phyloP scores from a whole-genome alignment of 2,888 invertebrate species.

The Aleiodes testaceus region DNA sequence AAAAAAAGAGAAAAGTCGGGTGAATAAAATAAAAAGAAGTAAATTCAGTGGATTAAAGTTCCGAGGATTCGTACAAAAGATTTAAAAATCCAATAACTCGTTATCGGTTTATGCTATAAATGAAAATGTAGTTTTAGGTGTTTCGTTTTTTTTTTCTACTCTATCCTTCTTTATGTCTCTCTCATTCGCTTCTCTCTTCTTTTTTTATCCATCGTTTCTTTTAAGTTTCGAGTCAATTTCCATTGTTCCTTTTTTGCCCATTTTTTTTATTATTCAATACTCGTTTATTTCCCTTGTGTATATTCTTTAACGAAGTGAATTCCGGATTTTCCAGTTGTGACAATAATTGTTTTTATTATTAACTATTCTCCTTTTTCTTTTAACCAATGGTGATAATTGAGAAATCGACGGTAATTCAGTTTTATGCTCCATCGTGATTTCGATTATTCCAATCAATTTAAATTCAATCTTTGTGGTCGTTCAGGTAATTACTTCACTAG shows the following conservation, averaged over 20 bases:
- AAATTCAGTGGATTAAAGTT: slow-evolving; percentile 25
- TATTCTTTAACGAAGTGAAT: slow-evolving; percentile 29
- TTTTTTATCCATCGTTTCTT: slow-evolving; percentile 1
- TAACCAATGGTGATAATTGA: too few species aligned
- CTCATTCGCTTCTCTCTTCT: slow-evolving; percentile 39
- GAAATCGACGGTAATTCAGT: too few species aligned
- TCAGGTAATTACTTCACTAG: too few species aligned
- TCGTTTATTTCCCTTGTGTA: slow-evolving; percentile 6
- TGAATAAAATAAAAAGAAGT: not conserved
- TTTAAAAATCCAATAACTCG: slow-evolving; percentile 58
- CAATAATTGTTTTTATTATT: slow-evolving; percentile 24
- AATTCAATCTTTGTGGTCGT: not conserved
- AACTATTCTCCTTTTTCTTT: not conserved
- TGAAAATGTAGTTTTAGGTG: slow-evolving; percentile 50
- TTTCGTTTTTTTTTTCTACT: slow-evolving; percentile 37
- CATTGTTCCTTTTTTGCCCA: slow-evolving; percentile 3
- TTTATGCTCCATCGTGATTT: too few species aligned
- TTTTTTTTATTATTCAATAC: slow-evolving; percentile 27
- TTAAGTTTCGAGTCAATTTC: slow-evolving; percentile 20
- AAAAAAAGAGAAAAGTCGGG: not conserved
- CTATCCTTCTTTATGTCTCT: slow-evolving; percentile 51
- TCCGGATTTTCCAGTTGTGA: slow-evolving; percentile 10
- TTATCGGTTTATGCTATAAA: slow-evolving; percentile 54
- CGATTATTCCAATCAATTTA: not conserved
- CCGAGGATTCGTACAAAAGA: slow-evolving; percentile 28